Percentiles rank a stretch among this genome's conserved stretches.
phyloP scores from a whole-genome alignment of 2,888 invertebrate genomes.

The Chrysotoxum bicinctum region DNA sequence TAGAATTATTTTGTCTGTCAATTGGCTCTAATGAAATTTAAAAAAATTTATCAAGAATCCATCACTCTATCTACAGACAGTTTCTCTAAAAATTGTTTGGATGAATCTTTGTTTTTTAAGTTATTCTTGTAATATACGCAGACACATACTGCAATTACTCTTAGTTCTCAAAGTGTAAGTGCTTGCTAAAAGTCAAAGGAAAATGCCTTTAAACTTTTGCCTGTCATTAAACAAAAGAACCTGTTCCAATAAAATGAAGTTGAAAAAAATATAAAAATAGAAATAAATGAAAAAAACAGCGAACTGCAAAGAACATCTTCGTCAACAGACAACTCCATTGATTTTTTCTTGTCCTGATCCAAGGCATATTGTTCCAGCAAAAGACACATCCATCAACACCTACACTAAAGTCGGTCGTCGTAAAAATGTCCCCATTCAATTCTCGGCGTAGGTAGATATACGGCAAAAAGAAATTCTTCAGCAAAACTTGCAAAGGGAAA shows the following conservation, averaged over 20 bases:
- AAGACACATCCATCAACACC: slow-evolving; percentile 61
- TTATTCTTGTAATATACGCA: too few relatives aligned
- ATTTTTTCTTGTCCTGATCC: slow-evolving; percentile 24
- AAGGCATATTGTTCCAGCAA: slow-evolving; percentile 24
- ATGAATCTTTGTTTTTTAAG: too few relatives aligned
- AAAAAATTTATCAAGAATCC: too few relatives aligned
- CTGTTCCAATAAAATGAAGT: slow-evolving; percentile 10
- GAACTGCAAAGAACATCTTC: neutral
- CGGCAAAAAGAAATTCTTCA: slow-evolving; percentile 7
- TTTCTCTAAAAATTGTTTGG: too few relatives aligned
- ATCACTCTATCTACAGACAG: too few relatives aligned
- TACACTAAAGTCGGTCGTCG: slow-evolving; percentile 8
- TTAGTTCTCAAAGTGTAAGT: too few relatives aligned
- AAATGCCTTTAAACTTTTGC: neutral
- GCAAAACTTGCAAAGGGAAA: slow-evolving; percentile 25
- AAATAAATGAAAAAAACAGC: neutral
- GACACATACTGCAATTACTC: too few relatives aligned
- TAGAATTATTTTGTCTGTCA: too few relatives aligned
- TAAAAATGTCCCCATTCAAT: slow-evolving; percentile 21
- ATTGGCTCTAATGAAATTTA: too few relatives aligned
- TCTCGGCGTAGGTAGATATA: neutral
- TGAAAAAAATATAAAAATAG: neutral
- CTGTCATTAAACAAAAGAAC: neutral
- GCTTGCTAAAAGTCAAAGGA: neutral
- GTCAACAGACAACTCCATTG: slow-evolving; percentile 34